Evolutionary conservation across 2,797 vertebrate species (phyloP).

Genomic region (Florisuga fusca): DNA sequence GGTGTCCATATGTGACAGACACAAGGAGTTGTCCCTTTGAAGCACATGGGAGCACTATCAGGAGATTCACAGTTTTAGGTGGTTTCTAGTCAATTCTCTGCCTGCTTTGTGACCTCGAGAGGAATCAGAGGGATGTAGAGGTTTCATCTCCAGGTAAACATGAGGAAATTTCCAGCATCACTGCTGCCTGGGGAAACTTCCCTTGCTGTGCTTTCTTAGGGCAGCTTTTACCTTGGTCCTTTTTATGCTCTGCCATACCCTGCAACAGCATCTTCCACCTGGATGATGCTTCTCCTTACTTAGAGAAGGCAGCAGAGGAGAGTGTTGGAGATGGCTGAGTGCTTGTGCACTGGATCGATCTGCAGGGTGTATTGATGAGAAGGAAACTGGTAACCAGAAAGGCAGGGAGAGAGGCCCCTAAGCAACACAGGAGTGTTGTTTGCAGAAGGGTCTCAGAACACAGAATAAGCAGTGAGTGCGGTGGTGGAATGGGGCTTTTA

Average conservation of each 20-base stretch:
- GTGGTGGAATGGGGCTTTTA: background rate
- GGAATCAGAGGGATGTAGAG: background rate
- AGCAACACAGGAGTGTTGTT: background rate
- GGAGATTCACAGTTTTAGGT: background rate
- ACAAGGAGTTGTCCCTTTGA: background rate
- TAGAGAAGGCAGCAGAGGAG: background rate
- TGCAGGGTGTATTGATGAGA: background rate
- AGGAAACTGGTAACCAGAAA: background rate
- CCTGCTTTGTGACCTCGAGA: background rate
- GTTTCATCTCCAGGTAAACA: background rate
- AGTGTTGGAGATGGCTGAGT: background rate
- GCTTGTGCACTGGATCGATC: background rate
- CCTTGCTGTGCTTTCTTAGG: background rate
- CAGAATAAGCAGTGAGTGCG: rapidly evolving
- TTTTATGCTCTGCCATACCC: background rate
- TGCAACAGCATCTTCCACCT: background rate
- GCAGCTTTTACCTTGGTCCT: background rate
- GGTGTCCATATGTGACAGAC: background rate
- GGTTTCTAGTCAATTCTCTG: background rate
- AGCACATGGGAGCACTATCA: background rate
- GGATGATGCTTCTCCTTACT: background rate
- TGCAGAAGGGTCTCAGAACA: background rate
- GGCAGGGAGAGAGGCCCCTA: background rate
- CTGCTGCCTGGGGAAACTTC: background rate
- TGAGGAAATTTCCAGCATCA: background rate